Base-by-base conservation (phyloP, 2,113 vertebrate genomes). In the Heloderma charlesbogerti region DNA sequence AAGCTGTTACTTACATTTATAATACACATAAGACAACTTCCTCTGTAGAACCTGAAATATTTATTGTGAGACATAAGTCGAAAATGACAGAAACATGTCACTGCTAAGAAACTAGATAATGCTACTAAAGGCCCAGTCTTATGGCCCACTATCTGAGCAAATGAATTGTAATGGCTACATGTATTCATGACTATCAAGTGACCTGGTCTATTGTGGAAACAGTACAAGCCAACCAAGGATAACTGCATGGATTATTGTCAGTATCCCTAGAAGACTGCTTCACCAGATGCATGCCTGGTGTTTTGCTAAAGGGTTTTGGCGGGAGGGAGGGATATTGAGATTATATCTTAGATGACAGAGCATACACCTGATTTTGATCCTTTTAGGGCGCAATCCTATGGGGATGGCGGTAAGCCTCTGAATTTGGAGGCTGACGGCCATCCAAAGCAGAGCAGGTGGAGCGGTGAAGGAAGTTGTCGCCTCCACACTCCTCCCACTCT, bases 1-100 rank as follows among this genome's bases (percentile, higher is more conserved):
- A 0, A 91, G 57, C 18, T 91, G 43, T 63, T 74, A 79, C 40
- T 82, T 87, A 92, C 92, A 34, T 54, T 34, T 78, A 71, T 87
- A 92, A 94, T 84, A 90, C 0, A 67, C 34, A 13, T 16, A 0
- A 87, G 72, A 75, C 0, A 84, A 87, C 12, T 89, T 84, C 40
- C 75, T 81, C 48, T 86, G n/a, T 16, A 92, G 91, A 83, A 85
- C 69, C 34, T 20, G 43, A 87, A 92, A 79, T 22, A 43, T 0
- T 90, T 10, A 84, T 66, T 37, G 60, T 22, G 13, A 8, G 71
- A 4, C 89, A 72, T 0, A 74, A 0, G 29, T 71, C 12, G 31
- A 84, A 37, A 90, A 91, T 0, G 69, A 1, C 12, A 92, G 9
- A 40, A 83, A 72, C 40, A 6, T 69, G 31, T 75, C 15, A 40